Percentiles rank a stretch among this genome's conserved stretches.
phyloP scores from a whole-genome alignment of 2,113 vertebrate species.

The Chaetorhynchus papuensis region DNA sequence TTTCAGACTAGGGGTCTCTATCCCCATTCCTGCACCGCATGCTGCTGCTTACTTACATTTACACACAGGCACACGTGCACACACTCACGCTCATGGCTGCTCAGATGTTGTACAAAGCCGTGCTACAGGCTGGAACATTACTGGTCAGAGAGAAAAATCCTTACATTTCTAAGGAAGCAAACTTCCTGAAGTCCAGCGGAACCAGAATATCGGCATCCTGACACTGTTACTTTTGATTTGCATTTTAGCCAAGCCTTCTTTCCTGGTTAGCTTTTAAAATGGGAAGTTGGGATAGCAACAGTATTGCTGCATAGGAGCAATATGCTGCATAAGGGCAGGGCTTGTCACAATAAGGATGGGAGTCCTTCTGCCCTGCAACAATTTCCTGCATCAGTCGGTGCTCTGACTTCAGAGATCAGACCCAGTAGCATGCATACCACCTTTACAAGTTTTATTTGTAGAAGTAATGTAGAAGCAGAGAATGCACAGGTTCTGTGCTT shows the following conservation, averaged over 20 bases:
- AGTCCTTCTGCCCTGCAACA: not conserved
- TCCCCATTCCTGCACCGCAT: not conserved
- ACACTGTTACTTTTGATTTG: not conserved
- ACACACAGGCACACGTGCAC: fast-evolving
- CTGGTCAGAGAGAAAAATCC: not conserved
- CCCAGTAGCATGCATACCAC: constrained; percentile 52
- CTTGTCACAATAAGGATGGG: not conserved
- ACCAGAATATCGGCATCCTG: not conserved
- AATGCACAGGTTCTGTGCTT: constrained; percentile 59
- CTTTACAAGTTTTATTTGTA: constrained; percentile 64
- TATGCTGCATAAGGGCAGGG: not conserved
- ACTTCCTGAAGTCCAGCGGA: not conserved
- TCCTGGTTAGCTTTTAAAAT: not conserved
- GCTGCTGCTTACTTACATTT: not conserved
- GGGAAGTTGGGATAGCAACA: not conserved
- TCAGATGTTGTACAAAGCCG: not conserved
- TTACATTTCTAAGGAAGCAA: not conserved
- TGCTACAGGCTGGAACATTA: not conserved
- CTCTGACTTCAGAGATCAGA: constrained; percentile 15
- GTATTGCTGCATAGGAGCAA: not conserved
- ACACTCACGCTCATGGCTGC: fast-evolving
- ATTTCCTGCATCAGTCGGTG: not conserved
- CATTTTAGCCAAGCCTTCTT: not conserved
- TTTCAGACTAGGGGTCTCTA: not conserved
- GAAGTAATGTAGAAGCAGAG: constrained; percentile 39